A percentile compares a stretch with the other conserved stretches of the same genome.
Conservation (phyloP, 2,113 vertebrate species). For the Prinia subflava region DNA sequence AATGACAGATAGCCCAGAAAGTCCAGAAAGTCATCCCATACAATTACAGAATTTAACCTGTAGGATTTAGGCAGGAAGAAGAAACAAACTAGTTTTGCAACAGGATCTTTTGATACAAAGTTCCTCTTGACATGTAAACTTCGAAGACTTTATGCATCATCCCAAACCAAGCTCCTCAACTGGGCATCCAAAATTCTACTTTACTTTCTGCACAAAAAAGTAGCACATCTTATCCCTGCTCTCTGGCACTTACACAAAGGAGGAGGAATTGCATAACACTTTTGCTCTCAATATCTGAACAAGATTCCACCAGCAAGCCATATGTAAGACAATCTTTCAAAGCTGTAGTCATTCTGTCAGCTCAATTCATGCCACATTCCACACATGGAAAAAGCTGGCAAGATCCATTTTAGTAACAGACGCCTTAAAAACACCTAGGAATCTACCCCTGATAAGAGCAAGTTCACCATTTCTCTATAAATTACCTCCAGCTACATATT, state of each 20-base stretch:
- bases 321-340: not conserved
- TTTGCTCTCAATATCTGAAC: not conserved
- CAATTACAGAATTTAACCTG: not conserved
- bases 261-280: not conserved
- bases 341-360: not conserved
- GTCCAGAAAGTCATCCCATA: not conserved
- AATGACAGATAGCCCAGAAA: fast-evolving
- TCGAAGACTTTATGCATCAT: not conserved
- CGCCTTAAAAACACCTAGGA: not conserved
- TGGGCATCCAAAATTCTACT: not conserved
- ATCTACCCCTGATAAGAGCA: not conserved
- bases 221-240: not conserved
- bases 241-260: not conserved
- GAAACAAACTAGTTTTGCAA: not conserved
- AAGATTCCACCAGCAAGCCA: not conserved
- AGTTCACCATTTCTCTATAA: not conserved
- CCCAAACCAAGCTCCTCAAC: not conserved
- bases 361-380: not conserved
- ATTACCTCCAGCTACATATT: not conserved
- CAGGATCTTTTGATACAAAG: not conserved
- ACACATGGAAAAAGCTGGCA: not conserved
- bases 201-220: not conserved
- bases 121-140: not conserved
- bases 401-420: not conserved
- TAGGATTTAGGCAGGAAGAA: not conserved